Evolutionary conservation across 2,888 invertebrate genomes (phyloP), one percentile per base, ranked within the genome.

Genomic region (Drosophila subsilvestris): DNA sequence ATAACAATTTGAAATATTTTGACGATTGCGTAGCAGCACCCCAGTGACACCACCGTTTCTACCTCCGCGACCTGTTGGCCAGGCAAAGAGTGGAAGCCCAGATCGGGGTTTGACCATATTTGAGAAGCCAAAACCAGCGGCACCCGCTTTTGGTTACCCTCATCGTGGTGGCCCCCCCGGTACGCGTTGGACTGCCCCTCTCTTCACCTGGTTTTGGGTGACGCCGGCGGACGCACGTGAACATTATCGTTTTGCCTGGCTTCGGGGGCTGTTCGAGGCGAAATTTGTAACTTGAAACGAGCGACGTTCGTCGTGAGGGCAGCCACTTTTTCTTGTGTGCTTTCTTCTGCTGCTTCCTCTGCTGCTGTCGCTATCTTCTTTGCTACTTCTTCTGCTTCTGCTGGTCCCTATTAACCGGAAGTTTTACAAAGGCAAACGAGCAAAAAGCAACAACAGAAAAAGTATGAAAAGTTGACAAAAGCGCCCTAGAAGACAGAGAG

Each of bases 351-450:
- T 62, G 57, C 48, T 50, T 37, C 17, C 37, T 54, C 42, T 47
- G n/a, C 63, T 75, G 79, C 29, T 12, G 27, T 29, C 43, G 42
- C 42, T 48, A 42, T 37, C 44, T 78, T 74, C 58, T 37, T 37
- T 72, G 27, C 32, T 53, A 53, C 48, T 50, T 27, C 14, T 32
- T 55, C 37, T 54, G 63, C 55, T 82, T 87, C 58, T 49, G 54
- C 55, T 45, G 59, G 63, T 61, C 68, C 68, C 59, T 79, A 72
- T 63, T 74, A 80, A 83, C 83, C 83, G 83, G 83, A 83, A 83
- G 83, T 88, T 83, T 83, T 77, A 88, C 83, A 83, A 75, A 87
- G 72, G 80, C 86, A 86, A 83, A 80, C 80, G 86, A 86, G 83
- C 83, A 86, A 83, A 83, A 83, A 83, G 72, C 76, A 51, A 50